These are phyloP conservation scores for Paraplagusia blochii DNA, from an alignment of 2,113 vertebrate species.

Conservation along the genomic window DNA sequence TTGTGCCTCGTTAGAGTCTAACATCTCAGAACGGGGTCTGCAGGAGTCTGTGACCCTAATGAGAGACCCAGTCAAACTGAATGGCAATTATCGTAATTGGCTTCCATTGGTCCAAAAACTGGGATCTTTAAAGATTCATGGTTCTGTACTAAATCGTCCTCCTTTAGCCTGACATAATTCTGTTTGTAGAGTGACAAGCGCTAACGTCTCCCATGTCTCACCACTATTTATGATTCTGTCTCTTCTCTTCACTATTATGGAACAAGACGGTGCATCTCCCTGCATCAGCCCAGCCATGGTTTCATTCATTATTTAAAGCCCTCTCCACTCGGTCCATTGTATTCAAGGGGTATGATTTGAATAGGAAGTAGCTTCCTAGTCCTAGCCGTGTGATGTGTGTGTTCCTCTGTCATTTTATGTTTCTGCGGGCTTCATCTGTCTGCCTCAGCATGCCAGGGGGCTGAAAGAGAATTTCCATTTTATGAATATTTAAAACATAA, in stretches of 20 bases:
- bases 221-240: conserved; percentile 54
- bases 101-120: conserved; percentile 48
- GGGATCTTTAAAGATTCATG: conserved; percentile 43
- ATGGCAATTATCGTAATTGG: conserved; percentile 51
- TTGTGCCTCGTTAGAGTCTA: too few species aligned
- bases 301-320: conserved; percentile 73
- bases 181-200: conserved; percentile 16
- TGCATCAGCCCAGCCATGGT: conserved; percentile 53
- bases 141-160: conserved; percentile 22
- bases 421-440: conserved; percentile 68
- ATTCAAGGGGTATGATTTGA: conserved; percentile 72
- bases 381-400: conserved; percentile 65
- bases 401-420: conserved; percentile 71
- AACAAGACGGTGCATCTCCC: conserved; percentile 54
- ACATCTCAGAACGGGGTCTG: too few species aligned
- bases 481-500: conserved; percentile 77
- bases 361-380: conserved; percentile 67
- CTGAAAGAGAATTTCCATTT: conserved; percentile 75
- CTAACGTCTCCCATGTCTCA: conserved; percentile 46
- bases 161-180: conserved; percentile 34
- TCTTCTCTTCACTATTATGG: conserved; percentile 58
- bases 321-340: conserved; percentile 63
- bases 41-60: conserved; percentile 53
- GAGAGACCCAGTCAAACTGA: conserved; percentile 55
- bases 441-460: conserved; percentile 65